Evolutionary conservation across 2,888 invertebrate species (phyloP).

Genomic region (Orthosia incerta): DNA sequence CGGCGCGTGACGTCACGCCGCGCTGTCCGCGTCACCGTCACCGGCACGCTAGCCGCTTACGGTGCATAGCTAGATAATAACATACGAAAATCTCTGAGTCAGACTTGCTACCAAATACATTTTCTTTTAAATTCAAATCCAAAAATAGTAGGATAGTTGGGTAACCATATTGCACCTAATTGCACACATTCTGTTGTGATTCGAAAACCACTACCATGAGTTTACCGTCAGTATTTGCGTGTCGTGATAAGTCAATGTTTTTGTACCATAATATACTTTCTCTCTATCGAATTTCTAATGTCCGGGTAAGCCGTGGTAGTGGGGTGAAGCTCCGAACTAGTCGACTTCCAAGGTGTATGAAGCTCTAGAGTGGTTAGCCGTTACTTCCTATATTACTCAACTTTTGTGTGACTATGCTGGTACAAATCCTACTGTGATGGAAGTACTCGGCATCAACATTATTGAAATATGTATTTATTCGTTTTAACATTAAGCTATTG

Average conservation of each 20-base stretch:
- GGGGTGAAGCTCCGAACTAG: constrained; percentile 62
- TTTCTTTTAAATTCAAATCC: constrained; percentile 72
- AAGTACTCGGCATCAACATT: constrained; percentile 71
- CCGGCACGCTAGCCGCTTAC: constrained; percentile 64
- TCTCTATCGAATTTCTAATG: constrained; percentile 66
- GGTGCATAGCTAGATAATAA: constrained; percentile 76
- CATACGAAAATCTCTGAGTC: constrained; percentile 60
- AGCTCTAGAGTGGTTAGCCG: constrained; percentile 61
- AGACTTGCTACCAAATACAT: constrained; percentile 77
- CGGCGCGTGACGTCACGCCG: constrained; percentile 8
- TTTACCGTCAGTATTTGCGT: constrained; percentile 64
- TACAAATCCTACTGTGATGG: constrained; percentile 69
- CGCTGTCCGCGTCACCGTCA: constrained; percentile 18
- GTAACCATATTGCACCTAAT: constrained; percentile 78
- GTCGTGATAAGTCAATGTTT: constrained; percentile 63
- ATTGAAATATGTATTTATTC: constrained; percentile 71
- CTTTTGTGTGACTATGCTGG: constrained; percentile 67
- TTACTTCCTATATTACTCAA: constrained; percentile 70
- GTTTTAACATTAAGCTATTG: constrained; percentile 69
- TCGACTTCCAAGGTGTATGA: constrained; percentile 62
- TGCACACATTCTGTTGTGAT: constrained; percentile 73
- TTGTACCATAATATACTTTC: constrained; percentile 68
- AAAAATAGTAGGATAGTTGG: constrained; percentile 77
- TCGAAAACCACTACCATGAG: constrained; percentile 65
- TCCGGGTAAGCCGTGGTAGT: constrained; percentile 69